These are phyloP conservation scores for Sebastes vulpes DNA, from an alignment of 2,797 vertebrate genomes.

Conservation along the genomic window DNA sequence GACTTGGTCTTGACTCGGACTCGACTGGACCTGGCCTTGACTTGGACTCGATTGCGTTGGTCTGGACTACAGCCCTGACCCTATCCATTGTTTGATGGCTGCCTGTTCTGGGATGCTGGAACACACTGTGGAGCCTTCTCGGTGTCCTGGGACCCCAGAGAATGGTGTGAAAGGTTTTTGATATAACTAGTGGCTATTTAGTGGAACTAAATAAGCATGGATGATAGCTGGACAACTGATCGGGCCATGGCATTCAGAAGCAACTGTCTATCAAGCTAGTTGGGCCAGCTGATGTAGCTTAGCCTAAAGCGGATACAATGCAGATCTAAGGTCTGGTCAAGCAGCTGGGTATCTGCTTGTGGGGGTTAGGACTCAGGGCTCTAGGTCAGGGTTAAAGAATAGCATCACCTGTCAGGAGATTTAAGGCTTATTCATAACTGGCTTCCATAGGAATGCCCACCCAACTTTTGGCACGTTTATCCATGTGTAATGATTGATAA, in stretches of 20 bases:
- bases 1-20: no score
- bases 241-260: not conserved
- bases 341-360: conserved; percentile 1
- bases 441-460: not conserved
- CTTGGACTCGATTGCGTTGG: no score
- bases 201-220: not conserved
- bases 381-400: not conserved
- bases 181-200: not conserved
- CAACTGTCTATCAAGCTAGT: not conserved
- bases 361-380: not conserved
- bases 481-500: not conserved
- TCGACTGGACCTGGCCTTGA: no score
- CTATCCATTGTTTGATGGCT: not conserved
- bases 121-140: not conserved
- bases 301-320: not conserved
- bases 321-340: not conserved
- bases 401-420: not conserved
- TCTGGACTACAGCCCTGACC: no score
- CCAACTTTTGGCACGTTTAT: not conserved
- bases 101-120: not conserved
- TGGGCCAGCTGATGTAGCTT: not conserved
- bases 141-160: not conserved
- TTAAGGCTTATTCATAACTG: not conserved
- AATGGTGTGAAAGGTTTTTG: not conserved
- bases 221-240: not conserved